Percentiles rank a stretch among this genome's conserved stretches.
phyloP scores from a whole-genome alignment of 2,797 vertebrate genomes.

The Psittacula derbiana region DNA sequence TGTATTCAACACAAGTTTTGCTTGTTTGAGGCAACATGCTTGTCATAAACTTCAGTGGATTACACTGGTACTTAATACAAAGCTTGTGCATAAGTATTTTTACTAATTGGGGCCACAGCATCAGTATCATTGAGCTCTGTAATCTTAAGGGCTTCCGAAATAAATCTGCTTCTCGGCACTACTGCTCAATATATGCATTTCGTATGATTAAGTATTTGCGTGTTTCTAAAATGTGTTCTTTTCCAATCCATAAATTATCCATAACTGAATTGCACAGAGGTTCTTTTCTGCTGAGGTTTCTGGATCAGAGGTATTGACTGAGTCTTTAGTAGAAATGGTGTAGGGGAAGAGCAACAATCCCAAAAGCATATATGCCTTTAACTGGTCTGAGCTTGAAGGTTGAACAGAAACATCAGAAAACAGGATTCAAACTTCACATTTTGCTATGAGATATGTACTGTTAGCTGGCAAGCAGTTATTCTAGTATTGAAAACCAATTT shows the following conservation, averaged over 20 bases:
- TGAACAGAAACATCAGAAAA: background rate
- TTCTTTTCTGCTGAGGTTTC: background rate
- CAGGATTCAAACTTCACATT: background rate
- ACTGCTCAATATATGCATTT: background rate
- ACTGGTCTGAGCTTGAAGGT: background rate
- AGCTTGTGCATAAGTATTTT: background rate
- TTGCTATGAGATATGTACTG: background rate
- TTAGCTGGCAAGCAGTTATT: background rate
- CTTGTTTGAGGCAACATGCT: background rate
- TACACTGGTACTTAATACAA: background rate
- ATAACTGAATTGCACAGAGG: background rate
- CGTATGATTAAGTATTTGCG: background rate
- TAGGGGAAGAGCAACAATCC: background rate
- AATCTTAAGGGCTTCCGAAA: background rate
- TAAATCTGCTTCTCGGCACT: background rate
- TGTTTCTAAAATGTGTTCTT: background rate
- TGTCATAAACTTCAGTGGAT: background rate
- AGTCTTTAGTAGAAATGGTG: background rate
- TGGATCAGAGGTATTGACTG: background rate
- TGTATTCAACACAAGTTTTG: conserved; percentile 13
- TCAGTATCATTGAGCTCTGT: background rate
- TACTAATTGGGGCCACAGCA: background rate
- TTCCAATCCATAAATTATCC: background rate
- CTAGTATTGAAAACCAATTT: background rate
- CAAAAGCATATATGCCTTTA: background rate